Base-by-base conservation (phyloP, 1,140 invertebrate species). In the Drosophila obscura region DNA sequence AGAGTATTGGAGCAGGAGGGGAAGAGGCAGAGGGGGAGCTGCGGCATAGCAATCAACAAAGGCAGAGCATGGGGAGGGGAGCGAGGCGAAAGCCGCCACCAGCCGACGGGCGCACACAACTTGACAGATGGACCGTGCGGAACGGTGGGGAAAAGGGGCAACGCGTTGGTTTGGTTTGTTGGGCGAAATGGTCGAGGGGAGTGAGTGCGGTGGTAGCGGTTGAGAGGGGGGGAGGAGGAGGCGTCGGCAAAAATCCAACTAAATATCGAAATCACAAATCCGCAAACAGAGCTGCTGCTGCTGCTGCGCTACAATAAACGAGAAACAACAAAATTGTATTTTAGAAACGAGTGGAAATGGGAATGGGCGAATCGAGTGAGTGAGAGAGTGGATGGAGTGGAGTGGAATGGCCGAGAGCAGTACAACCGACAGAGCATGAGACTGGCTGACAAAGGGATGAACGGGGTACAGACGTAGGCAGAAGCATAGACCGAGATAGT, bases 251-350 rank as follows among this genome's bases (percentile, higher is more conserved):
- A 75, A 84, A 84, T 72, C 79, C 81, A 85, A 84, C 80, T 85
- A 85, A 87, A 85, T 87, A 85, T 87, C 81, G 82, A 87, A 85
- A 85, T 81, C 82, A 87, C 82, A 87, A 85, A 85, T 85, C 81
- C 81, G 74, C 81, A 84, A 85, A 35, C 31, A 35, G 31, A 35
- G 31, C 31, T 35, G 31, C 31, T 35, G 31, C 31, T 35, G 31
- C 31, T 35, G 31, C 73, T 35, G 31, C 67, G 69, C 67, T 73
- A 63, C 75, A 57, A 59, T 69, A 78, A 68, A 66, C 74, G 61
- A 63, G 65, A 60, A 39, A 71, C 65, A 74, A 46, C 48, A 63
- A 71, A 69, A 73, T 65, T 80, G 71, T 80, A 61, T 58, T 78
- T 78, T 78, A 78, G 67, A 80, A 80, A 56, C 77, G 77, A 80